These are phyloP conservation scores for Oscheius onirici DNA, from an alignment of 2,888 invertebrate genomes.

Conservation along the genomic window DNA sequence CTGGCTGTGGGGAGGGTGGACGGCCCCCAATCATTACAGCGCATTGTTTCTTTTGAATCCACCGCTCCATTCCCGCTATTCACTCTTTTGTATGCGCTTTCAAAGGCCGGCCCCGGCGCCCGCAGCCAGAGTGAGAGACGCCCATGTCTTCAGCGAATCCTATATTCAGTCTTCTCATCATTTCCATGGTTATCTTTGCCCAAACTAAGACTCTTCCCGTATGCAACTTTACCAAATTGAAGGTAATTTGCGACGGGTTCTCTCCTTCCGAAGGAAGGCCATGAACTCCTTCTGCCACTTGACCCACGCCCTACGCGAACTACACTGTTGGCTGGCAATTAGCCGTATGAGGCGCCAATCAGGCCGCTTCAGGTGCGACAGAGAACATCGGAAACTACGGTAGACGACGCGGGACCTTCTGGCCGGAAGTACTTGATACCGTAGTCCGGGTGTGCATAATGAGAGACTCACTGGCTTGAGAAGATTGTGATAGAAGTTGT, in stretches of 20 bases:
- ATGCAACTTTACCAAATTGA: too few species aligned
- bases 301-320: too few species aligned
- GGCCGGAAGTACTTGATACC: constrained; percentile 14
- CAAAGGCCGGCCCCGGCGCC: constrained; percentile 39
- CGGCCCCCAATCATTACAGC: constrained; percentile 61
- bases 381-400: constrained; percentile 2
- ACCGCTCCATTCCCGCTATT: constrained; percentile 62
- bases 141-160: too few species aligned
- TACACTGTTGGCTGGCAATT: neutral
- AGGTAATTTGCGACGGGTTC: too few species aligned
- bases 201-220: too few species aligned
- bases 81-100: constrained; percentile 61
- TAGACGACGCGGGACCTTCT: neutral
- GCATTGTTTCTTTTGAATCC: constrained; percentile 66
- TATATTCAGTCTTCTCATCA: too few species aligned
- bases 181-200: too few species aligned
- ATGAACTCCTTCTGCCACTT: too few species aligned
- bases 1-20: constrained; percentile 33
- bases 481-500: constrained; percentile 6
- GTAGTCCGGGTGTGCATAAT: neutral
- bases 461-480: constrained; percentile 11
- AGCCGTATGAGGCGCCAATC: constrained; percentile 17
- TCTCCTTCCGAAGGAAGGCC: too few species aligned
- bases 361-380: constrained; percentile 12
- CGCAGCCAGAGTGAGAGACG: constrained; percentile 12